These are phyloP conservation scores for Caenorhabditis sinica DNA, from an alignment of 2,888 invertebrate genomes.

Conservation along the genomic window DNA sequence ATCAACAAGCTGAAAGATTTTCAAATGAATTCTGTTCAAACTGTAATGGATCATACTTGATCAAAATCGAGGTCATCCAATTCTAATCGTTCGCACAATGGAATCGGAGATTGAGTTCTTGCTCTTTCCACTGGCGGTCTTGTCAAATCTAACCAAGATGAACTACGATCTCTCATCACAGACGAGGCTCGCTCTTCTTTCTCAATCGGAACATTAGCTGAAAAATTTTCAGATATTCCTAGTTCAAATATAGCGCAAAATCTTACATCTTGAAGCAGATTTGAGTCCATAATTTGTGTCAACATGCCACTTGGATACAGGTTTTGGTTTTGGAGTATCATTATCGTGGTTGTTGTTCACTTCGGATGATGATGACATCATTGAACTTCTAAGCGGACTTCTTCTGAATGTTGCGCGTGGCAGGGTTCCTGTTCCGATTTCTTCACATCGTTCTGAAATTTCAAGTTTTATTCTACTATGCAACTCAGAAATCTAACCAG, in stretches of 20 bases:
- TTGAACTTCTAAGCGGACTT: conserved; percentile 64
- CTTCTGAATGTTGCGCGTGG: conserved; percentile 69
- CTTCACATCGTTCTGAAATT: conserved; percentile 57
- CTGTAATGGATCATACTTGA: conserved; percentile 7
- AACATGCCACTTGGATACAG: conserved; percentile 74
- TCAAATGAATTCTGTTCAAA: conserved; percentile 1
- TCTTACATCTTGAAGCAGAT: conserved; percentile 57
- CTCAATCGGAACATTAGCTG: conserved; percentile 72
- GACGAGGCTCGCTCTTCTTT: conserved; percentile 67
- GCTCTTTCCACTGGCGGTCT: conserved; percentile 65
- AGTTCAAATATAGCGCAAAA: not conserved
- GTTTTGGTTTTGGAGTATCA: conserved; percentile 67
- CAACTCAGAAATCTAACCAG: conserved; percentile 9
- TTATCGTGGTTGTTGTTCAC: conserved; percentile 71
- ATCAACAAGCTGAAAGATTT: conserved; percentile 46
- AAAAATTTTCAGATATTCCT: not conserved
- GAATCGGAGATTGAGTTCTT: conserved; percentile 69
- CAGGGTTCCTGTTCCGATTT: conserved; percentile 64
- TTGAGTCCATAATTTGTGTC: conserved; percentile 68
- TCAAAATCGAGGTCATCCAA: conserved; percentile 62
- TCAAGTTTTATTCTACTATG: not conserved
- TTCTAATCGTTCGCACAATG: conserved; percentile 62
- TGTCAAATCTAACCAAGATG: conserved; percentile 68
- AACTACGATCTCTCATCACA: conserved; percentile 63
- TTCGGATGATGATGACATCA: conserved; percentile 65